Evolutionary conservation across 2,888 invertebrate species (phyloP), one percentile per base, ranked within the genome.

Genomic region (Xestia rhomboidea): DNA sequence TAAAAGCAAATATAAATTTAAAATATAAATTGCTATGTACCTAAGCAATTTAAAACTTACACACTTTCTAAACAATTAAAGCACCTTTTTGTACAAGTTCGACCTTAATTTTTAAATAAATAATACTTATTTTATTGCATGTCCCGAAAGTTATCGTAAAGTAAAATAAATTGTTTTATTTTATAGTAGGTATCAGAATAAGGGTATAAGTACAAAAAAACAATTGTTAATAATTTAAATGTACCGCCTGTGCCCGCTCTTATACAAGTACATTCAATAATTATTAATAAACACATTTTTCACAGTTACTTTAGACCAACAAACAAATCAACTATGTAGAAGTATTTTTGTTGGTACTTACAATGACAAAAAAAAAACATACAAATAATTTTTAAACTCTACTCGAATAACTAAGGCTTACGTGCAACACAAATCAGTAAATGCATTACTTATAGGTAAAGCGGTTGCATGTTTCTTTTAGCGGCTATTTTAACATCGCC

Each of bases 251-350:
- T 81, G 76, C 86, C 41, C 70, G 44, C 74, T 60, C 71, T 76
- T 68, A 70, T n/a, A 82, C 27, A 69, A 68, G 30, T 72, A 73
- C 60, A 77, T 72, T 60, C 27, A 77, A 54, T 77, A 62, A 73
- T 77, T 77, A 81, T 69, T 67, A 27, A 81, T 67, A 18, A 81
- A 81, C 73, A 81, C 82, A 44, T 13, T 44, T 44, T 44, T 13
- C 44, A 82, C 81, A 73, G 34, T 67, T 60, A 60, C 60, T 64
- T 80, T 24, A 67, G 30, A 15, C 54, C 46, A 60, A 38, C 38
- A 73, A 78, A 60, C 15, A 60, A 66, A 21, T 69, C 41, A 68
- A 38, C 38, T 68, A 64, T 21, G 30, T 38, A 54, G 8, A 44
- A 68, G 10, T 60, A 13, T 27, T 46, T 24, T 34, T 34, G 34